Base-by-base conservation (phyloP, 2,888 invertebrate species). In the Drosophila sordidula region DNA sequence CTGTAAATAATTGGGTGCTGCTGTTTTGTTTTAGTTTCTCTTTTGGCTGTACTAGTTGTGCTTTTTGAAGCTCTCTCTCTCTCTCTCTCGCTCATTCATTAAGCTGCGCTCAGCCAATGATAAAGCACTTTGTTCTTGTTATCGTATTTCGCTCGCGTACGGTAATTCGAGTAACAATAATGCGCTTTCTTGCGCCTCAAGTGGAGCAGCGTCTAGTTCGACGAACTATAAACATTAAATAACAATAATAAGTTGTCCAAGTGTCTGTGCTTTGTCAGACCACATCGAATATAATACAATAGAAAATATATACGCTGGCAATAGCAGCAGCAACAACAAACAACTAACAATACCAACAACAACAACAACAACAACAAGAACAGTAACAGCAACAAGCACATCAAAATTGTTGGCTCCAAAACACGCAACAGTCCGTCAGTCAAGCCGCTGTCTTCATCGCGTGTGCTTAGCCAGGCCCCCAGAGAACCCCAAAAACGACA, bases 361-460 rank as follows among this genome's bases (percentile, higher is more conserved):
- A 56, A 12, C 34, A 59, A 64, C 6, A 72, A 57, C 34, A 59
- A 49, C 38, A 73, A 54, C 61, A 78, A 3, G 0, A 32, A 4
- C 8, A 73, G 47, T 29, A 59, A 46, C 39, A 74, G 54, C 61
- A 79, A 68, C 61, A 50, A 70, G 67, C 56, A 80, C 67, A 65
- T 66, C 58, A 75, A 70, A 81, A 82, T 76, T 75, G 67, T 82
- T 85, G 70, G 66, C 82, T 81, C 61, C 57, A 66, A 76, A 85
- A 82, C 88, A 83, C 88, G 83, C 86, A 85, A 83, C 83, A 83
- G 86, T 83, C 86, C 76, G 80, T 85, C 75, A 73, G 68, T 66
- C 59, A 67, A 76, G 59, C 63, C 54, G 61, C 44, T 54, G 76
- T 68, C 54, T 57, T 64, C 51, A 72, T 75, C 78, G 75, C 75